Conservation (phyloP, 2,113 vertebrate species). For the Blennius ocellaris region DNA sequence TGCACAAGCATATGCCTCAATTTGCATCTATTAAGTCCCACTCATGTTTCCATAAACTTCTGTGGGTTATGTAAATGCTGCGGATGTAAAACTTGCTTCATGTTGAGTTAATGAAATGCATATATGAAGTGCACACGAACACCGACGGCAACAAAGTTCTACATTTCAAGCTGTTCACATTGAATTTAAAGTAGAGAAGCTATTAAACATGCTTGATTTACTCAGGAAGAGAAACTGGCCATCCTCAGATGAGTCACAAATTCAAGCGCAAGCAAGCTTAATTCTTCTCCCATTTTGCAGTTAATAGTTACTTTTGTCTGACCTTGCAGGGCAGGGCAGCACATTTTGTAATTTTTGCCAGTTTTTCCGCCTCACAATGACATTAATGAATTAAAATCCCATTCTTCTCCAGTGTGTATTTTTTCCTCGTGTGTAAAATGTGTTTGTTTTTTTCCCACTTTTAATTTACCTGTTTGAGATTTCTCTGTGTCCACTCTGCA, state of each 20-base stretch:
- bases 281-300: background rate
- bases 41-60: background rate
- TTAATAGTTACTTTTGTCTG: background rate
- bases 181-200: background rate
- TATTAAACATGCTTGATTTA: too few species aligned
- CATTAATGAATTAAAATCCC: conserved; percentile 32
- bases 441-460: conserved; percentile 22
- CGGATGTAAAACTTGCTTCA: background rate
- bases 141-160: background rate
- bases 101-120: background rate
- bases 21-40: background rate
- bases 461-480: conserved; percentile 45
- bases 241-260: background rate
- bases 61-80: background rate
- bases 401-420: conserved; percentile 2
- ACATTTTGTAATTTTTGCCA: conserved; percentile 16
- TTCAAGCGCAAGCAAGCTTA: background rate
- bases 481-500: conserved; percentile 29
- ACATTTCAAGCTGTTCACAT: background rate
- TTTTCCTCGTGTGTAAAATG: conserved; percentile 12
- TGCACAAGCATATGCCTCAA: too few species aligned
- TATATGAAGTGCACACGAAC: background rate
- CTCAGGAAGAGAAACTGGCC: too few species aligned
- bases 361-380: conserved; percentile 17
- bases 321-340: background rate